Base-by-base conservation (phyloP, 2,888 invertebrate species). In the Polyommatus icarus region DNA sequence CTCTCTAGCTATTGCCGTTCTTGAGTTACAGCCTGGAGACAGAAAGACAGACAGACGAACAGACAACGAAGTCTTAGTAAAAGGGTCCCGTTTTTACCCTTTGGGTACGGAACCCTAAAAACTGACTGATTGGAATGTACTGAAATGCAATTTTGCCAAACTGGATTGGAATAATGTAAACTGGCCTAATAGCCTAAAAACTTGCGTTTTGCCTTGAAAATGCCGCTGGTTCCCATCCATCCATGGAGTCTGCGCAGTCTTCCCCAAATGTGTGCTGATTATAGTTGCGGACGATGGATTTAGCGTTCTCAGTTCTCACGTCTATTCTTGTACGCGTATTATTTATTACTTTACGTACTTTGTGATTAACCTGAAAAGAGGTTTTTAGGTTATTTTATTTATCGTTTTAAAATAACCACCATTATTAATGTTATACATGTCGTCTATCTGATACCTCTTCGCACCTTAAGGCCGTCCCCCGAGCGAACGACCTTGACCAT, bases 181-280 rank as follows among this genome's bases (percentile, higher is more conserved):
- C 10, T 1, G 40, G 40, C 40, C 40, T 40, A 40, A 40, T 40
- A 10, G 46, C 10, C 46, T 46, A 46, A 18, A 50, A 54, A 54
- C 54, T 18, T 54, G 54, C 54, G 18, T 18, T 20, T 59, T 59
- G 8, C 61, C 24, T 24, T 61, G 15, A 77, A 76, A 59, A n/a
- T 54, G 82, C 81, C 81, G 82, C 89, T 89, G 90, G 81, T 87
- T 89, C 85, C 82, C 85, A 85, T 90, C 89, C 79, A 84, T 90
- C 85, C 76, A 81, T 85, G 80, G 80, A 83, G 80, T 85, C 87
- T 86, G 87, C 86, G 82, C 86, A 84, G 84, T 84, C 82, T 83
- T 86, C 82, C 84, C 85, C 85, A 84, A 85, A 87, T 85, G 79
- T 78, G 77, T 78, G 78, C 78, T 36, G 80, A 71, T 79, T 78